Evolutionary conservation across 2,888 invertebrate species (phyloP), one percentile per base, ranked within the genome.

Genomic region (Caenorhabditis sp.): DNA sequence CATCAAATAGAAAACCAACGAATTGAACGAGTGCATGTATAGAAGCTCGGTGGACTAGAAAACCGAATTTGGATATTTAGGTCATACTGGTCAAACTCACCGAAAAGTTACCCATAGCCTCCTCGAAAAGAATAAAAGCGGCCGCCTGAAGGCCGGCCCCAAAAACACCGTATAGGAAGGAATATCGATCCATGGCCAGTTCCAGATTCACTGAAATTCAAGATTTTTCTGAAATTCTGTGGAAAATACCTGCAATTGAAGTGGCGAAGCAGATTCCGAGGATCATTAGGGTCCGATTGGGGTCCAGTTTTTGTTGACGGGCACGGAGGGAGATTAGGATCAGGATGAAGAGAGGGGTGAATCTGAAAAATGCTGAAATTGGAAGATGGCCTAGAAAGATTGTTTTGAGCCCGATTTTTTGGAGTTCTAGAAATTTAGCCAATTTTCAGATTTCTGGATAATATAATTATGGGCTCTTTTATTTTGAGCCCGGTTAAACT

Each of bases 21-120:
- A 85, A 59, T 87, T 87, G 80, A 86, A 86, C 10, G 84, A 81
- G 64, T 85, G 82, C 80, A 85, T 73, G 78, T 87, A 87, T 38
- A 87, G 74, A 57, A 87, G 54, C 59, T 87, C 87, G 14, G 81
- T 69, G 38, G 82, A 76, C 79, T 79, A 63, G 50, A 78, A 61
- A 7, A 23, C 25, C 26, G 25, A 17, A 17, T 38, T 8, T 4
- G 17, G 14, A 31, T n/a, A 49, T 8, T 27, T 38, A 23, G 25
- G 52, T 17, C 17, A 17, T 10, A 10, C n/a, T n/a, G n/a, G n/a
- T n/a, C 4, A 1, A 26, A 50, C 54, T 57, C 20, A 73, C 73
- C 25, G 63, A 67, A 31, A 70, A 77, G 21, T 57, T 77, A 36
- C 66, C 68, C 60, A 74, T 65, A 36, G 70, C 62, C 49, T 76